Conservation (phyloP, 2,113 vertebrate species). For the Nannobrachium achirus region DNA sequence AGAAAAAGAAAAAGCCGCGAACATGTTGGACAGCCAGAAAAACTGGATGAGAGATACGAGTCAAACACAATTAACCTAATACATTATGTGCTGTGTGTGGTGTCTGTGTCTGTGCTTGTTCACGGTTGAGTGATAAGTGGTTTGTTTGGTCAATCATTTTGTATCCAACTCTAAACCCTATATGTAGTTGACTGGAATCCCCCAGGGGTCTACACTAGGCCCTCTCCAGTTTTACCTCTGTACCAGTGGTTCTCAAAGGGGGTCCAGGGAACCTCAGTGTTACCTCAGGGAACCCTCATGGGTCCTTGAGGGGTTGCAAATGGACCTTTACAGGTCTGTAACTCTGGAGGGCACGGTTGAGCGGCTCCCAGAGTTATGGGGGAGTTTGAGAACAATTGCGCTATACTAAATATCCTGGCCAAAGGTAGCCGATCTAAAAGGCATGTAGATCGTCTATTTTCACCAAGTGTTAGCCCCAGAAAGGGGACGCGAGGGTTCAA, state of each 20-base stretch:
- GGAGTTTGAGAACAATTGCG: too few species aligned
- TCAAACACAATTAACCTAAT: constrained; percentile 13
- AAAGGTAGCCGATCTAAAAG: too few species aligned
- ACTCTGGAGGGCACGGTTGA: too few species aligned
- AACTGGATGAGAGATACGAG: not conserved
- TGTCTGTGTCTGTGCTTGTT: constrained; percentile 53
- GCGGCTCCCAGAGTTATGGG: too few species aligned
- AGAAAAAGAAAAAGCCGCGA: too few species aligned
- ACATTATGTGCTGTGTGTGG: constrained; percentile 22
- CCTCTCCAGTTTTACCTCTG: not conserved
- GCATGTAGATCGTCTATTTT: too few species aligned
- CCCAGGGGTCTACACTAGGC: not conserved
- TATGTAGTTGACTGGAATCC: too few species aligned
- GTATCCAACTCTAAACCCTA: constrained; percentile 13
- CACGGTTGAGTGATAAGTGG: constrained; percentile 9
- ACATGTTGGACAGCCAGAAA: constrained; percentile 4
- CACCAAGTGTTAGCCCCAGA: too few species aligned
- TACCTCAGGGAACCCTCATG: not conserved
- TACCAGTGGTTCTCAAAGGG: not conserved
- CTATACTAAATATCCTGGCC: too few species aligned
- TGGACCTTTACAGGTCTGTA: too few species aligned
- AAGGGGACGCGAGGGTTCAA: not conserved
- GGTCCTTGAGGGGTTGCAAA: not conserved
- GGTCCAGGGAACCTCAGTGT: not conserved
- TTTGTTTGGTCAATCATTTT: constrained; percentile 39